Evolutionary conservation across 2,113 vertebrate genomes (phyloP), one percentile per base, ranked within the genome.

Genomic region (Plestiodon gilberti): DNA sequence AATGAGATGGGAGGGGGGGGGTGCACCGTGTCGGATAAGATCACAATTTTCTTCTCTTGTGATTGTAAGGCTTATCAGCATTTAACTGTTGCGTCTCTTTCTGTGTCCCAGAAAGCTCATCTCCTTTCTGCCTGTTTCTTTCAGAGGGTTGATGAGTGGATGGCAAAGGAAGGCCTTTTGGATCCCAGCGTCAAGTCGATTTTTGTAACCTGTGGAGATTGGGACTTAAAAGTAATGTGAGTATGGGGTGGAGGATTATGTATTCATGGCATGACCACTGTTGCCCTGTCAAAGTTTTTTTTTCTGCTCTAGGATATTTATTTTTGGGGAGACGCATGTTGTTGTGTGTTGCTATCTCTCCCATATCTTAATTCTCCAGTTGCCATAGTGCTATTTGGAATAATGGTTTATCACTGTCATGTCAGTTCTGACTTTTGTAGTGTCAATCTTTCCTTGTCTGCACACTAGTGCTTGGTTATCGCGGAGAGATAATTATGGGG

Each of bases 191-290:
- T 97, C 95, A 97, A 97, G 95, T 98, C 97, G 83, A 97, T 97
- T 95, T 98, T 98, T 96, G 97, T 98, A 94, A 98, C 97, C 95
- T 98, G 97, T 91, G 97, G 97, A 94, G 97, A 98, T 94, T 98
- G 97, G 97, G 97, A 97, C 95, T 96, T 98, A 94, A 98, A 97
- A 97, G 96, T 97, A 94, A 98, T 98, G 97, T 97, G 95, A 97
- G 97, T 97, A 97, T 95, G 90, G 91, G 86, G 93, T 85, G 89
- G 91, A 81, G 88, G 88, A 83, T 85, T 83, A 81, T 85, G 64
- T 82, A 88, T 70, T 22, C 2, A 83, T 81, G 75, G 81, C 88
- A 74, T 33, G 48, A 69, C 23, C 25, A 73, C 35, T 75, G 33
- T 81, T 81, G 3, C 40, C 18, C 57, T 33, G 25, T 17, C 70